Evolutionary conservation across 2,113 vertebrate genomes (phyloP).

Genomic region (Elgaria multicarinata): DNA sequence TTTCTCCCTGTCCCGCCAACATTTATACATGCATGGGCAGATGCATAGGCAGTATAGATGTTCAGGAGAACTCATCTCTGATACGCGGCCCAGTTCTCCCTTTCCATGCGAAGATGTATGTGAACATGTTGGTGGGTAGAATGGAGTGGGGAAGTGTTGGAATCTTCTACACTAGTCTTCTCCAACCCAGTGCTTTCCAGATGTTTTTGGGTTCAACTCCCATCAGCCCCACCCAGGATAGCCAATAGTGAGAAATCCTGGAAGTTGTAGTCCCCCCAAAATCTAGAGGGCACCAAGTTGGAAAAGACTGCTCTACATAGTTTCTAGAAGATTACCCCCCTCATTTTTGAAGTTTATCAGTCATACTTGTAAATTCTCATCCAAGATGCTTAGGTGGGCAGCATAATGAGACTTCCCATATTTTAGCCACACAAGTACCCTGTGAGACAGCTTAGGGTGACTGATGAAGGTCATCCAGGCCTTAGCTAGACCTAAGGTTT

Average conservation of each 20-base stretch:
- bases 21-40: neutral
- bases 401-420: too few relatives aligned
- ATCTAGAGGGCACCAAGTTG: too few relatives aligned
- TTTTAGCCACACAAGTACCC: neutral
- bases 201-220: too few relatives aligned
- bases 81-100: neutral
- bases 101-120: neutral
- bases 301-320: too few relatives aligned
- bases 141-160: neutral
- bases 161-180: neutral
- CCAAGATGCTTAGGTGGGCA: neutral
- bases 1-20: neutral
- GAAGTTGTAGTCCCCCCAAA: too few relatives aligned
- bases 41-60: neutral
- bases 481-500: too few relatives aligned
- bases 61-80: neutral
- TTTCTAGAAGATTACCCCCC: neutral
- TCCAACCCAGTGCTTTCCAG: too few relatives aligned
- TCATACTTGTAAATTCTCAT: neutral
- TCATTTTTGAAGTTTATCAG: neutral
- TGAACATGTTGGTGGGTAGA: fast-evolving
- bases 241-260: too few relatives aligned
- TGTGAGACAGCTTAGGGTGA: neutral
- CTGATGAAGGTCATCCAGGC: neutral
- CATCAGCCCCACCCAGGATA: too few relatives aligned